Percentiles rank a stretch among this genome's conserved stretches.
Evolutionary conservation across 2,797 vertebrate genomes (phyloP).

Genomic region (Helicolenus hilgendorfi): DNA sequence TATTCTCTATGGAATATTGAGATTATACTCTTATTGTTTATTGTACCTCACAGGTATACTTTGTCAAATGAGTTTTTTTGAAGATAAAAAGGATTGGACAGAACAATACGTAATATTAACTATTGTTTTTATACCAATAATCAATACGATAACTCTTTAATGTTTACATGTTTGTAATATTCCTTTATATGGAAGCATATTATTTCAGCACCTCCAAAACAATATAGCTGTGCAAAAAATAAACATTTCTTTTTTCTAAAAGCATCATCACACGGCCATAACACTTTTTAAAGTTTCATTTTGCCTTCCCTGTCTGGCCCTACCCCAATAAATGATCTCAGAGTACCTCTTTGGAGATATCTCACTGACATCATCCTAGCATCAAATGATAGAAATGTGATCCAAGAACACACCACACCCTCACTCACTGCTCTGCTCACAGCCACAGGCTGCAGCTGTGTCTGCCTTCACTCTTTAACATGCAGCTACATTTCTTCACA

Average conservation of each 20-base stretch:
- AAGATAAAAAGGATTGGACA: neutral
- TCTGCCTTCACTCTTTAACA: neutral
- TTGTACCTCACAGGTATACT: neutral
- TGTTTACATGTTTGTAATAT: neutral
- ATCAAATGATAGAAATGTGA: slow-evolving; percentile 72
- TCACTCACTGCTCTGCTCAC: slow-evolving; percentile 35
- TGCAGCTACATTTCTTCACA: neutral
- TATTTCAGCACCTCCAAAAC: neutral
- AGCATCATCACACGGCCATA: neutral
- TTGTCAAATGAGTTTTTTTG: neutral
- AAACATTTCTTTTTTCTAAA: neutral
- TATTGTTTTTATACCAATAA: neutral
- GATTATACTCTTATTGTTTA: neutral
- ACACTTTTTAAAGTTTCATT: neutral
- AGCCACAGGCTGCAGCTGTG: neutral
- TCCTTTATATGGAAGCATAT: neutral
- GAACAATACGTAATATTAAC: neutral
- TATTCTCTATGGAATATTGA: neutral
- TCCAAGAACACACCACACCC: slow-evolving; percentile 31
- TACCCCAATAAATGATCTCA: slow-evolving; percentile 66
- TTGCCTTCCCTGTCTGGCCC: slow-evolving; percentile 28
- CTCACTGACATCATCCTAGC: slow-evolving; percentile 70
- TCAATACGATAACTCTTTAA: neutral
- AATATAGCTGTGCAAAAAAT: neutral
- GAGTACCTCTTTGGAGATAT: slow-evolving; percentile 38